phyloP scores from a whole-genome alignment of 2,888 invertebrate species.

The Cryptops parisi region DNA sequence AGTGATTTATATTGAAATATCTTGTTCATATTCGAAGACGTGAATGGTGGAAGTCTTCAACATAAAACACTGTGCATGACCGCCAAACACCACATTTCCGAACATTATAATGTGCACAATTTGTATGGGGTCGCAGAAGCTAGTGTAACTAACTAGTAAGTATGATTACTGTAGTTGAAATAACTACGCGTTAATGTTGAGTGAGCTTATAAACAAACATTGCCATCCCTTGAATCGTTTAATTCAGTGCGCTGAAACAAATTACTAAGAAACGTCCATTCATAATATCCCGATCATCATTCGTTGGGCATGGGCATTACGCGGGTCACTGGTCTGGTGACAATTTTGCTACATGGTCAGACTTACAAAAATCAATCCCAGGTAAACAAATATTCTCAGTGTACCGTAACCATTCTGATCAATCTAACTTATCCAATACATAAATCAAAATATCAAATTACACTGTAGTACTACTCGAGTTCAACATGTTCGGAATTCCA shows the following conservation, averaged over 20 bases:
- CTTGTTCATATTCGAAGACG: no score
- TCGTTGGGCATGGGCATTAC: conserved; percentile 55
- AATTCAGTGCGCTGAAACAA: conserved; percentile 34
- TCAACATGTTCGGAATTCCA: conserved; percentile 36
- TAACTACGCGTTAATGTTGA: no score
- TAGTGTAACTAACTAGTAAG: conserved; percentile 55
- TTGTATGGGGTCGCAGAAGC: conserved; percentile 61
- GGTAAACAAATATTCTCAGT: no score
- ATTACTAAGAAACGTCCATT: conserved; percentile 54
- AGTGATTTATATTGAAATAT: no score
- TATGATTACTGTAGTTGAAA: no score
- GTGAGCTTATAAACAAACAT: no score
- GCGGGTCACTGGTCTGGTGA: conserved; percentile 78
- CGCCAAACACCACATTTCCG: conserved; percentile 44
- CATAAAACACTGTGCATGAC: conserved; percentile 68
- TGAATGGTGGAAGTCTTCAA: conserved; percentile 43
- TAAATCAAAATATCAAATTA: not conserved
- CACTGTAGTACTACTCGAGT: conserved; percentile 27
- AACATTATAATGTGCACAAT: conserved; percentile 64
- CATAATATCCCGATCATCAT: conserved; percentile 63
- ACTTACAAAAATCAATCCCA: conserved; percentile 55
- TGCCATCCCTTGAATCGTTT: no score
- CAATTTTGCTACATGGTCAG: conserved; percentile 57
- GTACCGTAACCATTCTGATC: no score
- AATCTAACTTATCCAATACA: no score